phyloP scores from a whole-genome alignment of 1,140 invertebrate genomes.

The Drosophila jambulina region DNA sequence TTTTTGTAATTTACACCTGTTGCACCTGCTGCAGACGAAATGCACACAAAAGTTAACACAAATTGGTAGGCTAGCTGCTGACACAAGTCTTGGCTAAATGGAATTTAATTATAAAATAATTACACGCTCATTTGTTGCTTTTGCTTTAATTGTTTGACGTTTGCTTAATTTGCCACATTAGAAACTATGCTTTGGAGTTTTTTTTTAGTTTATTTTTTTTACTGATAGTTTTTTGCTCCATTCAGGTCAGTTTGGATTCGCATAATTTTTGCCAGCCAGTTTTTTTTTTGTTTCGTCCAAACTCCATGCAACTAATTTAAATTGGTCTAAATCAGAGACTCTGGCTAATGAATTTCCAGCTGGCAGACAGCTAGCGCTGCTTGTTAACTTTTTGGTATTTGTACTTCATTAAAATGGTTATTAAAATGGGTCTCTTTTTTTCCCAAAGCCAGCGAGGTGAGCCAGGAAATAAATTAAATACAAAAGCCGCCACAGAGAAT shows the following conservation, averaged over 20 bases:
- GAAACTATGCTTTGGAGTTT: slow-evolving; percentile 60
- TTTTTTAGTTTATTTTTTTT: not conserved
- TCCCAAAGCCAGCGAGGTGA: slow-evolving; percentile 12
- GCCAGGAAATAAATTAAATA: slow-evolving; percentile 66
- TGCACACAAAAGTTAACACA: slow-evolving; percentile 57
- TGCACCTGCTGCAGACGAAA: slow-evolving; percentile 61
- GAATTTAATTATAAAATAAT: slow-evolving; percentile 83
- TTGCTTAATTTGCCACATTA: slow-evolving; percentile 79
- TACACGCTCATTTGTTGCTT: slow-evolving; percentile 76
- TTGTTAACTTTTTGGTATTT: slow-evolving; percentile 44
- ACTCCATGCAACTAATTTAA: slow-evolving; percentile 56
- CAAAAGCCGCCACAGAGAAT: slow-evolving; percentile 29
- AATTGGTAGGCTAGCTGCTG: slow-evolving; percentile 52
- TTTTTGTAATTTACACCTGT: slow-evolving; percentile 70
- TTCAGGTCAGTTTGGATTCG: slow-evolving; percentile 54
- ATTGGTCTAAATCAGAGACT: slow-evolving; percentile 46
- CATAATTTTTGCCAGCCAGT: slow-evolving; percentile 27
- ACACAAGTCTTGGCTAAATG: slow-evolving; percentile 69
- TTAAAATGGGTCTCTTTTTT: slow-evolving; percentile 13
- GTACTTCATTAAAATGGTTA: slow-evolving; percentile 65
- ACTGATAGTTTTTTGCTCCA: slow-evolving; percentile 21
- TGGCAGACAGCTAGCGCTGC: slow-evolving; percentile 10
- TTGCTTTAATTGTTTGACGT: slow-evolving; percentile 81
- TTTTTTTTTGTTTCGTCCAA: slow-evolving; percentile 21
- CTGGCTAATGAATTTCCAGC: slow-evolving; percentile 33